These are phyloP conservation scores for Acanthochromis polyacanthus DNA, from an alignment of 2,113 vertebrate species.

Conservation along the genomic window DNA sequence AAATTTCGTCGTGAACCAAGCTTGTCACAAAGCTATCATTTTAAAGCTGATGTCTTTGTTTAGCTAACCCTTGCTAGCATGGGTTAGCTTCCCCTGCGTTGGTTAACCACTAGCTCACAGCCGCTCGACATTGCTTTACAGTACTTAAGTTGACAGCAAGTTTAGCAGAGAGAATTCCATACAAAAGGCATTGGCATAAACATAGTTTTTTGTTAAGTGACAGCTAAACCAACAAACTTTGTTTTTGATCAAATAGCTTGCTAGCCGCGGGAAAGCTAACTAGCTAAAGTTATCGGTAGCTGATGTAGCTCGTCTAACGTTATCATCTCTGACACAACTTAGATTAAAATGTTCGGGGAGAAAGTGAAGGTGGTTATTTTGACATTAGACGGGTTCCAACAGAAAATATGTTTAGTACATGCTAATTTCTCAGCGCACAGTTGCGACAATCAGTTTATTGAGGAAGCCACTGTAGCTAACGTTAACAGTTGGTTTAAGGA, in stretches of 20 bases:
- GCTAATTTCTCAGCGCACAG: neutral
- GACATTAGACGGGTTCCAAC: neutral
- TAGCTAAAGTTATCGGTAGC: slow-evolving; percentile 49
- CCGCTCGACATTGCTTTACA: neutral
- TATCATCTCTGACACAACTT: neutral
- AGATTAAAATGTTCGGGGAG: neutral
- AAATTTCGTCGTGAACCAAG: neutral
- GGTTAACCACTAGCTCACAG: neutral
- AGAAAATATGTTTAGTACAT: neutral
- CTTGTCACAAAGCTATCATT: slow-evolving; percentile 6
- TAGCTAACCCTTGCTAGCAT: slow-evolving; percentile 61
- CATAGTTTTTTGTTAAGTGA: neutral
- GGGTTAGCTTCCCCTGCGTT: slow-evolving; percentile 30
- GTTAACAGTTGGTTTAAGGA: slow-evolving; percentile 9
- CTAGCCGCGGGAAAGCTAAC: slow-evolving; percentile 49
- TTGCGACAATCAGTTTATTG: no score
- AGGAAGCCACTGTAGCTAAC: slow-evolving; percentile 3
- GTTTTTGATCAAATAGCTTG: neutral
- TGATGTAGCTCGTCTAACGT: slow-evolving; percentile 12
- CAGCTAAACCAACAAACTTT: slow-evolving; percentile 10
- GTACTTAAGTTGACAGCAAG: neutral
- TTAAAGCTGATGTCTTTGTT: slow-evolving; percentile 67
- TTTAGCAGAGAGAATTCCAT: neutral
- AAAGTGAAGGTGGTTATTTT: rapidly evolving
- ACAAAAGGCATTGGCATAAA: rapidly evolving